A percentile compares a stretch with the other conserved stretches of the same genome.
Conservation (phyloP, 2,113 vertebrate genomes). For the Burhinus oedicnemus region DNA sequence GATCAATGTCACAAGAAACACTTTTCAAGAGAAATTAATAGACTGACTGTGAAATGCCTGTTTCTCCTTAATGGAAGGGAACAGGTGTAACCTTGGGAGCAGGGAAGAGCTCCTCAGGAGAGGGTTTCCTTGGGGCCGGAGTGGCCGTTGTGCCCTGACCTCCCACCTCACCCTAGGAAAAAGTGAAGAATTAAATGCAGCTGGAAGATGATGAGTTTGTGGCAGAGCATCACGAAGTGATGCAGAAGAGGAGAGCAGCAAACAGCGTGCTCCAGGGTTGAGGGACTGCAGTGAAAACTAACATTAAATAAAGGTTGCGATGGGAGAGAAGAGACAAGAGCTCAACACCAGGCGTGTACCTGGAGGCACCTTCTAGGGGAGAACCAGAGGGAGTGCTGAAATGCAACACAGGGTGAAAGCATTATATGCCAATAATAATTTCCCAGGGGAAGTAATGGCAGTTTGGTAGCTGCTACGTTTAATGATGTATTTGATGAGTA, state of each 20-base stretch:
- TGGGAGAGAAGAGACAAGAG: not conserved
- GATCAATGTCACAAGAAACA: not conserved
- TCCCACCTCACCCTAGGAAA: not conserved
- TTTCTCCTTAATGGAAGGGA: not conserved
- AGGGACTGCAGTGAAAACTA: not conserved
- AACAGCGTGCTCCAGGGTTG: not conserved
- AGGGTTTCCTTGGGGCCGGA: not conserved
- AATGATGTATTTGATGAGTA: not conserved
- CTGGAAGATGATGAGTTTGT: not conserved
- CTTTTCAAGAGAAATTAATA: not conserved
- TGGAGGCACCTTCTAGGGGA: not conserved
- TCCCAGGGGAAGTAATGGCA: not conserved
- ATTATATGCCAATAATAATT: not conserved
- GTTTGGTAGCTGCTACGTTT: not conserved
- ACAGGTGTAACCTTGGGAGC: not conserved
- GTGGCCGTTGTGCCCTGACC: not conserved
- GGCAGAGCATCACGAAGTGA: not conserved
- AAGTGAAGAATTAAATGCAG: not conserved
- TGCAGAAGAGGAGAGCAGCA: not conserved
- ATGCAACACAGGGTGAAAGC: not conserved
- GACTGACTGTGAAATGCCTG: not conserved
- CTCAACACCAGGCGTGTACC: not conserved
- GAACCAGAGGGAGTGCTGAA: not conserved
- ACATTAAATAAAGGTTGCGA: not conserved
- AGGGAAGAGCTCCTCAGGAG: not conserved